Percentiles rank a stretch among this genome's conserved stretches.
Conservation (phyloP, 2,797 vertebrate genomes). For the Neopelma chrysocephalum region DNA sequence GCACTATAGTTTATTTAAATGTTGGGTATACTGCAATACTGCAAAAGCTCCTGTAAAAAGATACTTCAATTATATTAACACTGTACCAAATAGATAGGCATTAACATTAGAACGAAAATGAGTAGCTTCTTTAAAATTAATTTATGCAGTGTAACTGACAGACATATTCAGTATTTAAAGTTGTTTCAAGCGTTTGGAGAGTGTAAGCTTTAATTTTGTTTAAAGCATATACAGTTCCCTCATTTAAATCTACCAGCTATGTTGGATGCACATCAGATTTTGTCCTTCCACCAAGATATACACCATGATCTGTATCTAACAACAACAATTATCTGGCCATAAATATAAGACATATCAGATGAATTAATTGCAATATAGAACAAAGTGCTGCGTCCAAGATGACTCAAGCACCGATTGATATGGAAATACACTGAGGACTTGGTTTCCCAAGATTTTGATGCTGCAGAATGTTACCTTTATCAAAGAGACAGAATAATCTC, state of each 20-base stretch:
- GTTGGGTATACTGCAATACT: not conserved
- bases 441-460: not conserved
- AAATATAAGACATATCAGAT: not conserved
- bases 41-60: not conserved
- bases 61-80: not conserved
- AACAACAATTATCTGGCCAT: not conserved
- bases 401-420: not conserved
- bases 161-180: not conserved
- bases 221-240: not conserved
- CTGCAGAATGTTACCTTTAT: not conserved
- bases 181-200: not conserved
- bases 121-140: not conserved
- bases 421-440: not conserved
- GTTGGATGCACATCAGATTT: not conserved
- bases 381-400: not conserved
- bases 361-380: not conserved
- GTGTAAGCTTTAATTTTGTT: not conserved
- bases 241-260: not conserved
- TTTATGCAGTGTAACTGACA: not conserved
- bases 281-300: not conserved
- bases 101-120: not conserved
- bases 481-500: not conserved
- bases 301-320: not conserved
- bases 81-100: not conserved
- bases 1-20: not conserved